These are phyloP conservation scores for Eupithecia inturbata DNA, from an alignment of 2,888 invertebrate species.

Conservation along the genomic window DNA sequence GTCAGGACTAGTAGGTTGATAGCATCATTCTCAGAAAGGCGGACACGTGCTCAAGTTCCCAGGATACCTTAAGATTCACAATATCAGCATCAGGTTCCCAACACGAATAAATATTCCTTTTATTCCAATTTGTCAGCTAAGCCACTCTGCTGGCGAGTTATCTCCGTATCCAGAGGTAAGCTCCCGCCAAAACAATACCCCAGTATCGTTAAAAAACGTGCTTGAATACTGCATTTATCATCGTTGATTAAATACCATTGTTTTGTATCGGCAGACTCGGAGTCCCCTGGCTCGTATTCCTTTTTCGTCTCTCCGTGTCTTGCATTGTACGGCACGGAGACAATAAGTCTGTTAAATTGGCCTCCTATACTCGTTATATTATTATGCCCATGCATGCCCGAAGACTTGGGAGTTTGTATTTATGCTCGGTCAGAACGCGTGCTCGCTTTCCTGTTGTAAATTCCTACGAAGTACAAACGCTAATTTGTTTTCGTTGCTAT, in stretches of 20 bases:
- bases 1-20: constrained; percentile 47
- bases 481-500: constrained; percentile 61
- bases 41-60: constrained; percentile 49
- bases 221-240: constrained; percentile 83
- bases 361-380: constrained; percentile 75
- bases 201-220: constrained; percentile 84
- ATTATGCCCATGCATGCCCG: constrained; percentile 61
- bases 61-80: constrained; percentile 62
- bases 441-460: constrained; percentile 65
- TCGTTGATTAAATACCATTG: constrained; percentile 85
- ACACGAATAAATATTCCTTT: constrained; percentile 83
- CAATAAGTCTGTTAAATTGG: constrained; percentile 85
- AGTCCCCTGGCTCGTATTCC: constrained; percentile 72
- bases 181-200: constrained; percentile 83
- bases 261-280: constrained; percentile 81
- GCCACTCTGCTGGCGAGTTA: constrained; percentile 83
- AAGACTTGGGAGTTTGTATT: constrained; percentile 65
- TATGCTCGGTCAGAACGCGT: constrained; percentile 68
- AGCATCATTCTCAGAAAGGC: constrained; percentile 45
- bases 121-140: constrained; percentile 84
- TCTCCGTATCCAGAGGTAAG: constrained; percentile 81
- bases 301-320: constrained; percentile 77
- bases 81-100: constrained; percentile 52
- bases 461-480: constrained; percentile 58
- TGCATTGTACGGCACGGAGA: constrained; percentile 80